These are phyloP conservation scores for Aspidoscelis tigris DNA, from an alignment of 2,113 vertebrate genomes.

Conservation along the genomic window DNA sequence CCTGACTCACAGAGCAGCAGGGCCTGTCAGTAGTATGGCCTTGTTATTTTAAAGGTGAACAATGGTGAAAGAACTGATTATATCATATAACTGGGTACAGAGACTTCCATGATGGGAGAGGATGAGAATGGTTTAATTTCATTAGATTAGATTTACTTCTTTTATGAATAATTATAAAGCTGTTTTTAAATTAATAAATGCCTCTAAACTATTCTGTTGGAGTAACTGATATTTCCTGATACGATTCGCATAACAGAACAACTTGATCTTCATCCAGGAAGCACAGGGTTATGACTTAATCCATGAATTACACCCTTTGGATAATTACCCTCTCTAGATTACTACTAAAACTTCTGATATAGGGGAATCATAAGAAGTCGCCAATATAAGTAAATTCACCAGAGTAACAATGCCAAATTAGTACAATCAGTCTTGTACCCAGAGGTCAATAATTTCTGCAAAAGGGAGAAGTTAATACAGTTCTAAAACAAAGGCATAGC, in stretches of 20 bases:
- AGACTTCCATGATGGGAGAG: slow-evolving; percentile 49
- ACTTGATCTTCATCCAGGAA: background rate
- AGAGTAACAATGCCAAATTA: background rate
- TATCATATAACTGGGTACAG: slow-evolving; percentile 50
- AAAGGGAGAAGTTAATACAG: too few relatives aligned
- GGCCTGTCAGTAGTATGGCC: slow-evolving; percentile 54
- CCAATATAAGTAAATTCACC: too few relatives aligned
- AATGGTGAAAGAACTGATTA: slow-evolving; percentile 47
- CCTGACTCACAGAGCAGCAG: slow-evolving; percentile 54
- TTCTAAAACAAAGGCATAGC: too few relatives aligned
- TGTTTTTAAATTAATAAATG: too few relatives aligned
- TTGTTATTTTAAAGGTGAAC: slow-evolving; percentile 54
- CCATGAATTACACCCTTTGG: background rate
- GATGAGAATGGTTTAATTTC: slow-evolving; percentile 40
- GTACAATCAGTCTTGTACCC: background rate
- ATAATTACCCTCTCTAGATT: background rate
- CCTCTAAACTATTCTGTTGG: background rate
- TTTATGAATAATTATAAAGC: background rate
- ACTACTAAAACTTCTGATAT: background rate
- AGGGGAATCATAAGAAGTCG: background rate
- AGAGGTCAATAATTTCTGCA: background rate
- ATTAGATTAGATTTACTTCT: slow-evolving; percentile 9
- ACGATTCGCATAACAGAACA: slow-evolving; percentile 38
- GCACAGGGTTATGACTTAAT: background rate
- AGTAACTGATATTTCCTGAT: background rate